Base-by-base conservation (phyloP, 2,888 invertebrate genomes). In the Cerceris rybyensis region DNA sequence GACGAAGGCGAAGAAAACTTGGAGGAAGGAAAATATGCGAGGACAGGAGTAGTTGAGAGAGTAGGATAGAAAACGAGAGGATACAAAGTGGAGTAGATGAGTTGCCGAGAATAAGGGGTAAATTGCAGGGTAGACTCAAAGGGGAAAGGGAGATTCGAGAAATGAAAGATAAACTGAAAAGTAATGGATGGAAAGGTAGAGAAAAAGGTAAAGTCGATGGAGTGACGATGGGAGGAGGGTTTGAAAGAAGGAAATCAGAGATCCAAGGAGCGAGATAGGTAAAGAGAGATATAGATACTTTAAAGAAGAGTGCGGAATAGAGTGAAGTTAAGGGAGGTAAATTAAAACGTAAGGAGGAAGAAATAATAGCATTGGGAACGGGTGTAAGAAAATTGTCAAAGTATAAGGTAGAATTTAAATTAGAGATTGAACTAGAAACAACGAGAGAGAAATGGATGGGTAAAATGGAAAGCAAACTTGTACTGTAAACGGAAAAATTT, bases 101-200 rank as follows among this genome's bases (percentile, higher is more conserved):
- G 59, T n/a, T 49, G 50, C 43, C 9, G 64, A 60, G 64, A 69
- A 68, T 50, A 65, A 69, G 14, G 41, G 67, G 50, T 67, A 61
- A 69, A 69, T 69, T 69, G 69, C 13, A 41, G 57, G 54, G 57
- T 58, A 14, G 68, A 65, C 42, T 66, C 60, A 54, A 66, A 58
- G 61, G 43, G 76, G 52, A 54, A 58, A 66, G 60, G 59, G 70
- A 65, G 58, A 70, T 59, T 41, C 75, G 65, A 64, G 41, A 43
- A 54, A 68, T 60, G 59, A 17, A 9, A 52, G 60, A 60, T 49
- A 61, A 77, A 65, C 46, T 46, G 46, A 65, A 69, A 39, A n/a
- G 46, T n/a, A 14, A 42, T 9, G 2, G 43, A 0, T 11, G 50
- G 49, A 59, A 13, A 63, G 28, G 28, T 28, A 59, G 14, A 59